Base-by-base conservation (phyloP, 1,140 invertebrate genomes). In the Pseudomyrmex cubaensis region DNA sequence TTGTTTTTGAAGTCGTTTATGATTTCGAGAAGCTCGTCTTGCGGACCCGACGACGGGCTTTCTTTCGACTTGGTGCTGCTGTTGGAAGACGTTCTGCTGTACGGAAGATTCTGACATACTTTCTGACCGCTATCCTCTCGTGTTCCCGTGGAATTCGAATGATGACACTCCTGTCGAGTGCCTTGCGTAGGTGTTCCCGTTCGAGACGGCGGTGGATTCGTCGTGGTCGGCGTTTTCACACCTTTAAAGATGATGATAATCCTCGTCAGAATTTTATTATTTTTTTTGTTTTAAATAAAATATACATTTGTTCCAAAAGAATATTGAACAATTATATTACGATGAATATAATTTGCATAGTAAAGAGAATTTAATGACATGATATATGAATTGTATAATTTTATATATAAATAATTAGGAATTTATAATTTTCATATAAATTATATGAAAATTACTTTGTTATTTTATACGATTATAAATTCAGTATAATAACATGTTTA, bases 1-100 rank as follows among this genome's bases (percentile, higher is more conserved):
- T 98, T 98, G 89, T 98, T 98, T 92, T 98, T 98, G 89, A 98
- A 98, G 90, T 98, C 97, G 87, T 97, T 97, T 88, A 98, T 97
- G 25, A 98, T 97, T 93, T 98, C 97, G 0, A 97, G 95, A 56
- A 98, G 94, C 91, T 98, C 97, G 76, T 97, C 97, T 91, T 98
- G 96, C 0, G 94, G 94, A 63, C 93, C 89, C 35, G 92, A 87
- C 0, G 84, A 69, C 35, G 35, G 35, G 25, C 25, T 25, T 35
- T 94, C 90, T 13, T 90, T 87, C 0, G 92, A 91, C n/a, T 90
- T 92, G 2, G 57, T 73, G 12, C 87, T 89, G 7, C 75, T 90
- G 54, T 87, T 89, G 1, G 90, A 92, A 0, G 85, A 50, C 3
- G 87, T 66, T 87, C 87, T 84, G 8, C 83, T 87, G 5, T 87